Evolutionary conservation across 30 jellyfish, hydroid and myxozoan genomes (phyloP).

Genomic region (Calvadosia cruxmelitensis): DNA sequence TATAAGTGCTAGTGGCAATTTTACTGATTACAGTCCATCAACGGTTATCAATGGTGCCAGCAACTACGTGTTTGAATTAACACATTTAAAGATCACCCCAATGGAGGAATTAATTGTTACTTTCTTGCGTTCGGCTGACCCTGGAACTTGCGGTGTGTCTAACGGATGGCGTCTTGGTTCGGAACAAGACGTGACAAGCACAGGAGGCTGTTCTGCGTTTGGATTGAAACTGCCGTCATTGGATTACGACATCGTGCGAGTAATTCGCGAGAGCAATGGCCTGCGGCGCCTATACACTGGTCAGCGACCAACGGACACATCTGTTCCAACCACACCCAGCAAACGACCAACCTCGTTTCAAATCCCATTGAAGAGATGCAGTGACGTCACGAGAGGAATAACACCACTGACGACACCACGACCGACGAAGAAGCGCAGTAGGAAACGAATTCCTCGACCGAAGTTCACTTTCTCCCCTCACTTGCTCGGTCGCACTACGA

Average conservation of each 20-base stretch:
- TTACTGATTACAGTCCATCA: conserved; percentile 20
- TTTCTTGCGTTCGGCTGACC: conserved; percentile 37
- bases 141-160: conserved; percentile 73
- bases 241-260: conserved; percentile 42
- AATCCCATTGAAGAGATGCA: conserved; percentile 44
- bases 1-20: conserved; percentile 40
- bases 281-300: conserved; percentile 37
- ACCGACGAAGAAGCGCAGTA: conserved; percentile 27
- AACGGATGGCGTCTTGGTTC: conserved; percentile 52
- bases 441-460: conserved; percentile 11
- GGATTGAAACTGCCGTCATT: conserved; percentile 55
- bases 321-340: conserved; percentile 16
- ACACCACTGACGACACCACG: conserved; percentile 11
- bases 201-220: conserved; percentile 61
- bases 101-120: conserved; percentile 40
- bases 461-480: conserved; percentile 20
- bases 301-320: conserved; percentile 35
- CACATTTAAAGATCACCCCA: conserved; percentile 51
- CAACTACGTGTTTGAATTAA: conserved; percentile 29
- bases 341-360: conserved; percentile 58
- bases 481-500: neutral
- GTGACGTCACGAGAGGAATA: conserved; percentile 28
- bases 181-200: conserved; percentile 58
- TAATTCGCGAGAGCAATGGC: conserved; percentile 26
- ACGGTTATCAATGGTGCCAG: conserved; percentile 30